Evolutionary conservation across 1,140 invertebrate genomes (phyloP).

Genomic region (Venturia canescens): DNA sequence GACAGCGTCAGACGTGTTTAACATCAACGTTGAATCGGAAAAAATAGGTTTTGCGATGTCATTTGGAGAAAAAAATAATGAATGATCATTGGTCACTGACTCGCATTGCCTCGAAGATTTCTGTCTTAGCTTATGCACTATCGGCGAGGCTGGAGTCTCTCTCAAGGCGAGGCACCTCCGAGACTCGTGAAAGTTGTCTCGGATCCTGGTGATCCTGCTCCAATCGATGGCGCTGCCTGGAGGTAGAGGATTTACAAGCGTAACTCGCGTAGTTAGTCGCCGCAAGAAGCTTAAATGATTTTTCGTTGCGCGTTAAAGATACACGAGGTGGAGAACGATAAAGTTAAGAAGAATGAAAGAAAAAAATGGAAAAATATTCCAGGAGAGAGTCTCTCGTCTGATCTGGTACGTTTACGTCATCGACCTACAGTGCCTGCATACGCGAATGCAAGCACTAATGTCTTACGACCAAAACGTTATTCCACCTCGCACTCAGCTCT

Average conservation of each 20-base stretch:
- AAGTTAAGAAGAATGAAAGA: background rate
- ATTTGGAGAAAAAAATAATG: background rate
- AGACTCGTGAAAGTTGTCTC: conserved; percentile 45
- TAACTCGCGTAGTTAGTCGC: conserved; percentile 51
- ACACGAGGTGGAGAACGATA: background rate
- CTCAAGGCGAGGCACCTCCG: conserved; percentile 40
- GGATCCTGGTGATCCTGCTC: conserved; percentile 41
- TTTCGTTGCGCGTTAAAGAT: conserved; percentile 17
- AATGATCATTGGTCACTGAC: background rate
- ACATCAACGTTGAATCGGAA: too few relatives aligned
- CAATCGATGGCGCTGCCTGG: background rate
- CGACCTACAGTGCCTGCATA: conserved; percentile 35
- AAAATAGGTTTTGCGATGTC: background rate
- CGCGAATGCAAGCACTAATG: conserved; percentile 14
- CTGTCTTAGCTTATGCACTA: background rate
- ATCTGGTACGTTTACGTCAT: conserved; percentile 30
- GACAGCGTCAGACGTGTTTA: too few relatives aligned
- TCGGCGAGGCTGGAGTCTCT: conserved; percentile 21
- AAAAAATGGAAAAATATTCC: conserved; percentile 13
- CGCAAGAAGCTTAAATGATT: conserved; percentile 49
- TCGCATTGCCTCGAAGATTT: background rate
- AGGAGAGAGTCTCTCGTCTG: conserved; percentile 31
- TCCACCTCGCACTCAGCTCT: conserved; percentile 16
- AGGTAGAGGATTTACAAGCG: conserved; percentile 52
- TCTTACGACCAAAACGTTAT: conserved; percentile 1